Conservation (phyloP, 2,113 vertebrate genomes). For the Vulpes ferrilata region DNA sequence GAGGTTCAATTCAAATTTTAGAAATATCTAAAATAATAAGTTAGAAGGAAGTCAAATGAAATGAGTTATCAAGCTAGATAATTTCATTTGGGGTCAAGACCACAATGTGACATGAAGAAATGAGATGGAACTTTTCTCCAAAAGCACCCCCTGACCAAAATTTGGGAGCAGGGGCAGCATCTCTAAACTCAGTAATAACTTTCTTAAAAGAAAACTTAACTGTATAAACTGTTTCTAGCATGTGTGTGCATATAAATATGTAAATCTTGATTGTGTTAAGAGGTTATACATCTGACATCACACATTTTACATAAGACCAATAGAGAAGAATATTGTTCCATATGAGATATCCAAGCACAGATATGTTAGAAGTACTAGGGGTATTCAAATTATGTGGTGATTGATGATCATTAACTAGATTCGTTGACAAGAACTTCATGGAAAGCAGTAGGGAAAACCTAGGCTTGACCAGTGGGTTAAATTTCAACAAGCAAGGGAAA, state of each 20-base stretch:
- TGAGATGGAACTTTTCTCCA: conserved; percentile 17
- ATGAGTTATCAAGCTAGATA: conserved; percentile 13
- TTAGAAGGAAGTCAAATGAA: conserved; percentile 19
- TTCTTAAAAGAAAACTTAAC: conserved; percentile 17
- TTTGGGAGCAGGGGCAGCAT: neutral
- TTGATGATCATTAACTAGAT: neutral
- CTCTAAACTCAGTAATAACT: neutral
- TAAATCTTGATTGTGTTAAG: neutral
- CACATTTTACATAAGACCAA: neutral
- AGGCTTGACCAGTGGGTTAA: neutral
- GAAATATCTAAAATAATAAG: neutral
- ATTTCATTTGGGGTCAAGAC: conserved; percentile 56
- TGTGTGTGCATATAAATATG: neutral
- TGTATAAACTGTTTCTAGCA: neutral
- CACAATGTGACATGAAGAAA: conserved; percentile 41
- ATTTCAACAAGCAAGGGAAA: neutral
- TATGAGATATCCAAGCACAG: neutral
- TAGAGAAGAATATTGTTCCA: conserved; percentile 20
- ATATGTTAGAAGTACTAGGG: neutral
- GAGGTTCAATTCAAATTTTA: conserved; percentile 23
- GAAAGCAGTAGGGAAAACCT: neutral
- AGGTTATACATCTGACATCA: conserved; percentile 5
- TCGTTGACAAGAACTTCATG: conserved; percentile 31
- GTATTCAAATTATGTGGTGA: neutral
- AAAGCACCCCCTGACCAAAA: neutral